Base-by-base conservation (phyloP, 2,888 invertebrate species). In the Trachelus iudaicus region DNA sequence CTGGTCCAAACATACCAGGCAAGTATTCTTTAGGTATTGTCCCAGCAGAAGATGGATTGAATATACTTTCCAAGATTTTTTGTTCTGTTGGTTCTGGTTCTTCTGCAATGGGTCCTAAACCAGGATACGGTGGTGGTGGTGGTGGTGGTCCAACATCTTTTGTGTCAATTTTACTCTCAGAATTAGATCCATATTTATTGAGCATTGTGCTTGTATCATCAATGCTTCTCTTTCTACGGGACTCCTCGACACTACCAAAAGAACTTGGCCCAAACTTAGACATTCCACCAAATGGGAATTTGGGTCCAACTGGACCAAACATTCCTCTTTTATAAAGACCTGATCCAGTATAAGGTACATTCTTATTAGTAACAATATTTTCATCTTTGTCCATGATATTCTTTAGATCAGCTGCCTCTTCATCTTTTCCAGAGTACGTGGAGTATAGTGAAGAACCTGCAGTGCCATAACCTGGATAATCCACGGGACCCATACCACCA, bases 81-180 rank as follows among this genome's bases (percentile, higher is more conserved):
- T 69, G 4, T 37, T 74, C 23, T 75, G 30, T 40, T 83, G 78
- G 40, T 69, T 87, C 86, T 11, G 86, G 81, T 75, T 89, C 89
- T 78, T 88, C 89, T 23, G 85, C 69, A 69, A 89, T 89, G 0
- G 88, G 81, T 15, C 82, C 78, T 23, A 89, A 85, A 30, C 83
- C 85, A 35, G 89, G 87, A 80, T 89, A 90, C 3, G 86, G 75
- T 11, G 88, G 87, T 15, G 86, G 86, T 31, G 86, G 85, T 31
- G 86, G 85, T 69, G 82, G 84, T 6, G 83, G 33, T 56, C 23
- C 56, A 2, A 23, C 23, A 56, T 56, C 23, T 15, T 23, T 56
- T 56, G 23, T 56, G 4, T 74, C 69, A 13, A 78, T 73, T n/a
- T 82, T 84, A 23, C 79, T 78, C 9, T 73, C 76, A 0, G 73